Evolutionary conservation across 2,113 vertebrate species (phyloP).

Genomic region (Semicossyphus pulcher): DNA sequence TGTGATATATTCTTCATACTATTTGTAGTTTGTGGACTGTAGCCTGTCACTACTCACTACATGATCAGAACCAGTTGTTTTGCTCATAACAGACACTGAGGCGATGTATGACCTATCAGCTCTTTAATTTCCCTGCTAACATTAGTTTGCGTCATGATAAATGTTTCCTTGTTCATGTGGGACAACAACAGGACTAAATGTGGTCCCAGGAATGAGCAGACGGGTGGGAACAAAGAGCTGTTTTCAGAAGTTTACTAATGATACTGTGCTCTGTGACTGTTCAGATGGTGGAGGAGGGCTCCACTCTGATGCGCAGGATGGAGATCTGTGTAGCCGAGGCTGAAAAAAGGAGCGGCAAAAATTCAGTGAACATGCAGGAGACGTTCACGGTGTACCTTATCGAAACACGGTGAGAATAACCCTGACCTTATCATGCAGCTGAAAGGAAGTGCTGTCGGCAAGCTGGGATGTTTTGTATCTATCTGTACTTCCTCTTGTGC

Average conservation of each 20-base stretch:
- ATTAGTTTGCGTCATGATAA: too few species aligned
- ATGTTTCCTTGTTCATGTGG: too few species aligned
- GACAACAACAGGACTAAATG: too few species aligned
- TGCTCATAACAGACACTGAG: too few species aligned
- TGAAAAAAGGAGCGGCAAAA: constrained; percentile 93
- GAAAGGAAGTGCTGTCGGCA: neutral
- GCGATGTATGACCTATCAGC: too few species aligned
- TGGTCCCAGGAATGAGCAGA: neutral
- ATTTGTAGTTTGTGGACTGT: too few species aligned
- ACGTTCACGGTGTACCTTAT: constrained; percentile 96
- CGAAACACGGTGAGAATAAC: constrained; percentile 88
- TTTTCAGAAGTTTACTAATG: neutral
- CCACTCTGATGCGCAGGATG: constrained; percentile 87
- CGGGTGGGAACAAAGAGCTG: neutral
- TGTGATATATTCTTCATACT: too few species aligned
- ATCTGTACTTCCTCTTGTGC: neutral
- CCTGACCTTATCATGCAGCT: rapidly evolving
- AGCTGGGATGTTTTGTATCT: too few species aligned
- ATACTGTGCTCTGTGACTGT: neutral
- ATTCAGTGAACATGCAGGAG: constrained; percentile 94
- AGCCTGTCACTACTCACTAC: too few species aligned
- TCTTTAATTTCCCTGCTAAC: too few species aligned
- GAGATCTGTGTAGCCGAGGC: constrained; percentile 95
- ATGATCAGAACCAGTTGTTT: too few species aligned
- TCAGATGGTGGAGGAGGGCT: constrained; percentile 86